phyloP scores from a whole-genome alignment of 2,888 invertebrate genomes.

The Leptopilina drosophilae region DNA sequence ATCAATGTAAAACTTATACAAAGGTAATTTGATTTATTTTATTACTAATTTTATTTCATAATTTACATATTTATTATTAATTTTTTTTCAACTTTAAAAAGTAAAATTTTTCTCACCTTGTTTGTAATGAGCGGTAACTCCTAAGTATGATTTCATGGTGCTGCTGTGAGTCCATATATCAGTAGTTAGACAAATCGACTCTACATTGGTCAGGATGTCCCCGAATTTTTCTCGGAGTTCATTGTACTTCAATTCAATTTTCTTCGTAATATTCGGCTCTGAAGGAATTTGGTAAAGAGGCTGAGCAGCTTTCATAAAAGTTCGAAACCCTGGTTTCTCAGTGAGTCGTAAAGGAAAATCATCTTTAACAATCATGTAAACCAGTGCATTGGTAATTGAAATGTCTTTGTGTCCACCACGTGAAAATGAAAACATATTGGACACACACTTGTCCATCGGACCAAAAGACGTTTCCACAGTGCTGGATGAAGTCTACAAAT shows the following conservation, averaged over 20 bases:
- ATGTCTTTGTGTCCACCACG: not conserved
- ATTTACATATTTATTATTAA: not conserved
- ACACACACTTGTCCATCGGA: not conserved
- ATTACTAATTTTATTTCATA: not conserved
- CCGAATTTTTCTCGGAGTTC: not conserved
- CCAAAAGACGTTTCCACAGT: too few species aligned
- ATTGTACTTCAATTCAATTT: not conserved
- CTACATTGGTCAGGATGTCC: not conserved
- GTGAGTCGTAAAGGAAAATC: not conserved
- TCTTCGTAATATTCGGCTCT: conserved; percentile 7
- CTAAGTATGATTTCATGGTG: conserved; percentile 15
- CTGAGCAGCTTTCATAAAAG: not conserved
- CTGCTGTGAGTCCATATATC: conserved; percentile 12
- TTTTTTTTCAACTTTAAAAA: not conserved
- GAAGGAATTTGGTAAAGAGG: conserved; percentile 5
- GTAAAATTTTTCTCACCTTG: not conserved
- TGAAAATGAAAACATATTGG: not conserved
- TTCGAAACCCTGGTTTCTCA: not conserved
- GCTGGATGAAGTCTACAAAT: not conserved
- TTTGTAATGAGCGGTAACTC: conserved; percentile 23
- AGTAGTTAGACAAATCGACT: not conserved
- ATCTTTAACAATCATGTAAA: conserved; percentile 13
- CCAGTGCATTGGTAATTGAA: not conserved
- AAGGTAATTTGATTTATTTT: not conserved
- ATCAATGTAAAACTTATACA: too few species aligned